phyloP scores from a whole-genome alignment of 2,888 invertebrate species.

The Mesochorus sp. region DNA sequence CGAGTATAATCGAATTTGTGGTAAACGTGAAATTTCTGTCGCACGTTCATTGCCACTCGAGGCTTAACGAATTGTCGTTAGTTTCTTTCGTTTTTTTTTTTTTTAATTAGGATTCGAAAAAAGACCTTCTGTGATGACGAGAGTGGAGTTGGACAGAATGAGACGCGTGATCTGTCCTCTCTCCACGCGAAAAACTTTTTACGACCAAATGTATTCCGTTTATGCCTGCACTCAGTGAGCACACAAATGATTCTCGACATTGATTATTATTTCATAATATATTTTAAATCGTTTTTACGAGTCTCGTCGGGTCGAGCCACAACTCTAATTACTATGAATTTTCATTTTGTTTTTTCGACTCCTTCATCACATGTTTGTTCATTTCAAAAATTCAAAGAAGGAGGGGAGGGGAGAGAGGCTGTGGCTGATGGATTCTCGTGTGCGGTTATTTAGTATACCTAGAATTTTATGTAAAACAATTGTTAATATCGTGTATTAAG shows the following conservation, averaged over 20 bases:
- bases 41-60: slow-evolving; percentile 67
- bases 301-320: slow-evolving; percentile 42
- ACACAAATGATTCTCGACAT: slow-evolving; percentile 68
- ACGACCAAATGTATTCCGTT: slow-evolving; percentile 75
- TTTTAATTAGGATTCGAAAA: slow-evolving; percentile 66
- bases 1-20: too few species aligned
- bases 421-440: slow-evolving; percentile 4
- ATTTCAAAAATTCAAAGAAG: slow-evolving; percentile 25
- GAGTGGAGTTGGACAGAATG: slow-evolving; percentile 1
- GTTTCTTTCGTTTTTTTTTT: too few species aligned
- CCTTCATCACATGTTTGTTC: neutral
- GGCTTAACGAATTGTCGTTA: slow-evolving; percentile 69
- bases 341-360: neutral
- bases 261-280: slow-evolving; percentile 56
- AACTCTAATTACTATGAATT: neutral
- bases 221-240: slow-evolving; percentile 68
- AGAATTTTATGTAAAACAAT: slow-evolving; percentile 52
- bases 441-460: slow-evolving; percentile 31
- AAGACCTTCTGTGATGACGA: slow-evolving; percentile 50
- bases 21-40: slow-evolving; percentile 20
- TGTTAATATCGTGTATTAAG: slow-evolving; percentile 60
- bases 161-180: neutral
- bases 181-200: slow-evolving; percentile 66
- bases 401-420: neutral
- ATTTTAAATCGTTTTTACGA: slow-evolving; percentile 6